Evolutionary conservation across 2,797 vertebrate genomes (phyloP).

Genomic region (Sternotherus odoratus): DNA sequence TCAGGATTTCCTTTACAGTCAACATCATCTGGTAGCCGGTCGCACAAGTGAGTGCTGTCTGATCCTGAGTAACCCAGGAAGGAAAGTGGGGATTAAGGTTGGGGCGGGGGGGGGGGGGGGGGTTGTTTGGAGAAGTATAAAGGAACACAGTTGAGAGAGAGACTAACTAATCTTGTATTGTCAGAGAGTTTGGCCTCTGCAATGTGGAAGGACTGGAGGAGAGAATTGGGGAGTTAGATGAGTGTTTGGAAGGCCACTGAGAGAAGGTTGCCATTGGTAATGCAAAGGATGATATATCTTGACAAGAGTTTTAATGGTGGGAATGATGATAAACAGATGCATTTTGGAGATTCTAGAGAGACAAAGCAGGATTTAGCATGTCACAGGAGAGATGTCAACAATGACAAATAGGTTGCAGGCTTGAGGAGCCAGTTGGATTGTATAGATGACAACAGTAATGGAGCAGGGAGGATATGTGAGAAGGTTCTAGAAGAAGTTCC

Average conservation of each 20-base stretch:
- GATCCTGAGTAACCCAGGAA: too few relatives aligned
- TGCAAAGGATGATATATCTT: background rate
- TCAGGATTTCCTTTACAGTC: too few relatives aligned
- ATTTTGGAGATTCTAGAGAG: slow-evolving; percentile 22
- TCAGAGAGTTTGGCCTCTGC: background rate
- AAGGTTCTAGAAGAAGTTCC: background rate
- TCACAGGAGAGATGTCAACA: slow-evolving; percentile 18
- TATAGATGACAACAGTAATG: background rate
- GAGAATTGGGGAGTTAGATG: background rate
- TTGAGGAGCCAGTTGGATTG: background rate
- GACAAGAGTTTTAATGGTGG: slow-evolving; percentile 28
- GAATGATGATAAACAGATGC: background rate
- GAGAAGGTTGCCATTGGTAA: background rate
- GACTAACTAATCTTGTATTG: background rate
- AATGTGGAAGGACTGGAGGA: background rate
- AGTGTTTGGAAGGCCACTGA: background rate
- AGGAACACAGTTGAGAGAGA: background rate
- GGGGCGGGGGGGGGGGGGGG: too few relatives aligned
- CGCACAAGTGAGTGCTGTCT: too few relatives aligned
- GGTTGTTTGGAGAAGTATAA: background rate
- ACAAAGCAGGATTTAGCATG: slow-evolving; percentile 10
- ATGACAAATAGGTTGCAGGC: background rate
- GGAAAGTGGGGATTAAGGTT: too few relatives aligned
- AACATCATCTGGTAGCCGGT: too few relatives aligned
- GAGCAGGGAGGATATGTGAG: background rate